A percentile compares a stretch with the other conserved stretches of the same genome.
Evolutionary conservation across 2,113 vertebrate genomes (phyloP).

Genomic region (cattle (Bos taurus)): ARS-UCD2.0 NC_037330.1:59314501-59315000

Average conservation of each 20-base stretch:
- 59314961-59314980: not conserved
- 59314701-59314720: not conserved
- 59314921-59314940: not conserved
- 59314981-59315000: not conserved
- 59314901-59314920: not conserved
- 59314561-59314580: not conserved
- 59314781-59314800: not conserved
- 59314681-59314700: fast-evolving
- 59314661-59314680: fast-evolving
- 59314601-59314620: not conserved
- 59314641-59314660: not conserved
- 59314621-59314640: not conserved
- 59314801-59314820: not conserved
- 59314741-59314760: not conserved
- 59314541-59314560: not conserved
- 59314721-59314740: not conserved
- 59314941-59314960: not conserved
- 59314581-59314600: not conserved
- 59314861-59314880: not conserved
- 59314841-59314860: not conserved
- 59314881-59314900: not conserved
- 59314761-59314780: not conserved
- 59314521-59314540: not conserved
- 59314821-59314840: not conserved
- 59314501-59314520: not conserved